phyloP scores from a whole-genome alignment of 2,113 vertebrate genomes.

The Acanthisitta chloris region DNA sequence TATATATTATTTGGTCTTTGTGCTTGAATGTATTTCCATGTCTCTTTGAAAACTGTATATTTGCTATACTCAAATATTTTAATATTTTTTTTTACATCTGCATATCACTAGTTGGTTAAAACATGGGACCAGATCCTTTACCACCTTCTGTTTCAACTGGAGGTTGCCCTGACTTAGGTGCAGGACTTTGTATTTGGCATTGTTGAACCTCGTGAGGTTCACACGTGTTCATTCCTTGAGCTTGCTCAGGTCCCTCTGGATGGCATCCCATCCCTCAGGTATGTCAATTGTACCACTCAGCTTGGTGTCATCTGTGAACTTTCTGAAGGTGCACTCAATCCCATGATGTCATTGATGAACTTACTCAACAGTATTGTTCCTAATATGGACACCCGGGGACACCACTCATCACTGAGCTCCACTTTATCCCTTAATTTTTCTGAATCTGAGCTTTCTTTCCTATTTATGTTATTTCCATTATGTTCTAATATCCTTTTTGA shows the following conservation, averaged over 20 bases:
- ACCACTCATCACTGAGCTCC: not conserved
- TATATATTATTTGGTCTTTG: not conserved
- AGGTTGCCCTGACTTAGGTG: accelerated
- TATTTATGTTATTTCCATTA: not conserved
- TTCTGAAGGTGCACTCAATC: not conserved
- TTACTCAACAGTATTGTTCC: not conserved
- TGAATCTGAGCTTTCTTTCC: not conserved
- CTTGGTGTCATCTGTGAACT: not conserved
- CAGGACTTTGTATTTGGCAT: not conserved
- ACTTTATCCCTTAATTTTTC: not conserved
- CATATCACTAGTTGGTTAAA: not conserved
- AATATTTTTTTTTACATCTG: not conserved
- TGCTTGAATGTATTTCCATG: not conserved
- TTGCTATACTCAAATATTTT: not conserved
- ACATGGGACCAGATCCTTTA: not conserved
- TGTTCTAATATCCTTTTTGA: not conserved
- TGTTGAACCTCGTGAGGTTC: not conserved
- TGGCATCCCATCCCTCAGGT: accelerated
- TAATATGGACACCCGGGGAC: not conserved
- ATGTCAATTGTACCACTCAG: not conserved
- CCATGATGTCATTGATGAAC: not conserved
- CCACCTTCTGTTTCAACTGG: not conserved
- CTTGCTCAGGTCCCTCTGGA: not conserved
- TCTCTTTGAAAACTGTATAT: not conserved
- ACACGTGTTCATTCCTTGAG: not conserved